Conservation (phyloP, 2,113 vertebrate genomes). For the Prunella fulvescens region DNA sequence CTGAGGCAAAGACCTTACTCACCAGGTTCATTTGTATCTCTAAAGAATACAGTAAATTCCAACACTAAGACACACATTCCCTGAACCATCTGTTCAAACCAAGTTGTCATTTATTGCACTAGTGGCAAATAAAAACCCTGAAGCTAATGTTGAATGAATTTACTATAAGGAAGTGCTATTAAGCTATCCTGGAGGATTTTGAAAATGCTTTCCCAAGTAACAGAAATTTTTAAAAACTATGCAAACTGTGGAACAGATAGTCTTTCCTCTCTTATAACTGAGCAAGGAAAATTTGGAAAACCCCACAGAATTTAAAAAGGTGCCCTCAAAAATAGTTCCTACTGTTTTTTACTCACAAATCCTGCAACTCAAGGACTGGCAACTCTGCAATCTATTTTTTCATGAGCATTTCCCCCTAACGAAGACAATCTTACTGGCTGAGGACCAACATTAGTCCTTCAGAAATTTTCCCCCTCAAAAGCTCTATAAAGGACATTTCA, state of each 20-base stretch:
- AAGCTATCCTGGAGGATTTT: not conserved
- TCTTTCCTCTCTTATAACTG: not conserved
- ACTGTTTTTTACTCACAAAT: not conserved
- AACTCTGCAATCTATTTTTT: not conserved
- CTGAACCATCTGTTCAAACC: not conserved
- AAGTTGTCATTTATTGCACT: not conserved
- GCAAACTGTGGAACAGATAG: not conserved
- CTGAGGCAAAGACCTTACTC: not conserved
- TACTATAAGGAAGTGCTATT: not conserved
- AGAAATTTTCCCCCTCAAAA: not conserved
- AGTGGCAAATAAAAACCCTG: not conserved
- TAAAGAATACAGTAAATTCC: not conserved
- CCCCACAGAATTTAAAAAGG: not conserved
- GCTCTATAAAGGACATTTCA: not conserved
- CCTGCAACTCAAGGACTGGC: not conserved
- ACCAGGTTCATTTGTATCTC: not conserved
- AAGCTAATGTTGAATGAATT: not conserved
- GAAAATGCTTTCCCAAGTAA: not conserved
- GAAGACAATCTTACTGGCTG: not conserved
- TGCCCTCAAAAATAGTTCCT: not conserved
- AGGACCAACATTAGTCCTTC: not conserved
- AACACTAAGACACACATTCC: not conserved
- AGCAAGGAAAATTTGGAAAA: not conserved
- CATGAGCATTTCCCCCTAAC: not conserved
- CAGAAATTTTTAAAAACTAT: not conserved